phyloP scores from a whole-genome alignment of 2,888 invertebrate genomes.

The Eupelmus urozonus region DNA sequence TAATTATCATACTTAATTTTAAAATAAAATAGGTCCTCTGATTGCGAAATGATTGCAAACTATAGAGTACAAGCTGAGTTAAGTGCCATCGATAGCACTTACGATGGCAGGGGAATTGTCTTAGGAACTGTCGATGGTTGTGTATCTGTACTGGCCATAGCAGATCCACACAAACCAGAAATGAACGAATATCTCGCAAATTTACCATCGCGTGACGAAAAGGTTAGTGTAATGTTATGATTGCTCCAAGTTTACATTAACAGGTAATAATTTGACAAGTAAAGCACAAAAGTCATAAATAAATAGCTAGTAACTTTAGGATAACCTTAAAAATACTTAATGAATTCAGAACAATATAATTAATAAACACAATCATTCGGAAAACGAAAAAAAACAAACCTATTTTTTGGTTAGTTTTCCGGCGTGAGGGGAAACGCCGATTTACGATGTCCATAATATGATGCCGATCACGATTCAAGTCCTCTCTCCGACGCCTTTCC shows the following conservation, averaged over 20 bases:
- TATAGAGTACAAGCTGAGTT: constrained; percentile 94
- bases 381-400: constrained; percentile 50
- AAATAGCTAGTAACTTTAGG: neutral
- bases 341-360: neutral
- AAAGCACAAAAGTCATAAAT: constrained; percentile 4
- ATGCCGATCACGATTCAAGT: neutral
- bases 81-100: constrained; percentile 90
- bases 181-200: constrained; percentile 82
- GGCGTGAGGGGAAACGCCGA: constrained; percentile 38
- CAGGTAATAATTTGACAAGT: constrained; percentile 1
- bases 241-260: constrained; percentile 29
- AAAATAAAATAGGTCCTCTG: constrained; percentile 83
- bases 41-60: constrained; percentile 95
- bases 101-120: constrained; percentile 89
- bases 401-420: constrained; percentile 52
- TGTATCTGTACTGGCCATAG: constrained; percentile 91
- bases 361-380: neutral
- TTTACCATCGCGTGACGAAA: constrained; percentile 86
- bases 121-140: constrained; percentile 96
- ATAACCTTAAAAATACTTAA: constrained; percentile 24
- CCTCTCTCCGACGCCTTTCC: neutral
- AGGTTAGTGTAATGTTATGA: constrained; percentile 75
- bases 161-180: constrained; percentile 84
- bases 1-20: neutral
- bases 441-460: constrained; percentile 1